Evolutionary conservation across 2,113 vertebrate genomes (phyloP).

Genomic region (Vidua chalybeata): DNA sequence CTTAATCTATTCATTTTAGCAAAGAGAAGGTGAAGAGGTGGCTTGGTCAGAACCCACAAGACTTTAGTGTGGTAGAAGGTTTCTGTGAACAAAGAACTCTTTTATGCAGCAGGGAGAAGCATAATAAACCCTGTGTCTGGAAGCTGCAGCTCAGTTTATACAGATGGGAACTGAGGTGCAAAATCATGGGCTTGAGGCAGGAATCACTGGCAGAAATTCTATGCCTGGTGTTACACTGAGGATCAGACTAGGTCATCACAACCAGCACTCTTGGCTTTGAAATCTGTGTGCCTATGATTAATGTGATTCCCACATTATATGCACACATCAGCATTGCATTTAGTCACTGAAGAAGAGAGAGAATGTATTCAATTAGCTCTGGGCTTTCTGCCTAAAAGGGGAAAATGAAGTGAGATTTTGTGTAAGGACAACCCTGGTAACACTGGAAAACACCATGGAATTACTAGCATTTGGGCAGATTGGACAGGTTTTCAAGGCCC

Average conservation of each 20-base stretch:
- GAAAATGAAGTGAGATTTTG: constrained; percentile 64
- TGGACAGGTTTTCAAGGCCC: constrained; percentile 1
- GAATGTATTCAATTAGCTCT: constrained; percentile 60
- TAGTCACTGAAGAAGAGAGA: constrained; percentile 57
- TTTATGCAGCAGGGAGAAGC: constrained; percentile 16
- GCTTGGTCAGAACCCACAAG: constrained; percentile 15
- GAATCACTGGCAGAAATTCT: constrained; percentile 55
- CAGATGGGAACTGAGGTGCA: constrained; percentile 62
- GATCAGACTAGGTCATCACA: constrained; percentile 63
- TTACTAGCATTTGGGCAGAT: constrained; percentile 32
- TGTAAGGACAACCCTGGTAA: constrained; percentile 26
- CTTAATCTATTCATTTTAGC: constrained; percentile 7
- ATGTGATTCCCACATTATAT: constrained; percentile 68
- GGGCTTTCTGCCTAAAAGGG: constrained; percentile 61
- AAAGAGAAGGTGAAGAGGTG: constrained; percentile 12
- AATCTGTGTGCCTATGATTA: constrained; percentile 59
- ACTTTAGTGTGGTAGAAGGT: constrained; percentile 29
- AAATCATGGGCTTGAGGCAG: constrained; percentile 50
- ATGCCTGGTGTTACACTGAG: neutral
- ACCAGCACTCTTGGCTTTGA: constrained; percentile 58
- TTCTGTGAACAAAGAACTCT: constrained; percentile 48
- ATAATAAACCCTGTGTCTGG: constrained; percentile 54
- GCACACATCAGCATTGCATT: constrained; percentile 65
- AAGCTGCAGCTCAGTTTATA: constrained; percentile 36
- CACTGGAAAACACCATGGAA: neutral